phyloP scores from a whole-genome alignment of 2,888 invertebrate species.

The Dorcus parallelipipedus region DNA sequence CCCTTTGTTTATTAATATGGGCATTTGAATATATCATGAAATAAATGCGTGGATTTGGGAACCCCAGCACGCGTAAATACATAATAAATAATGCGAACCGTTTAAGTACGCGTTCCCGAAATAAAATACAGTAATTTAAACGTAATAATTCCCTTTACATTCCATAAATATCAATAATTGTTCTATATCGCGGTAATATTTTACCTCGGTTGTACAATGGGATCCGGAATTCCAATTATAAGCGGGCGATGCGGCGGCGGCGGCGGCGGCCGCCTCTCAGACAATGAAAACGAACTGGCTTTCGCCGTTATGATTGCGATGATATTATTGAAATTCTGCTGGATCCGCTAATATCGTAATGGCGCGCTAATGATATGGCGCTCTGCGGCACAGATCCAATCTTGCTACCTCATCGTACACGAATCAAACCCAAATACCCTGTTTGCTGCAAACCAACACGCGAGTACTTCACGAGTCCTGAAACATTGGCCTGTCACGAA shows the following conservation, averaged over 20 bases:
- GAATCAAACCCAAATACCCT: constrained; percentile 6
- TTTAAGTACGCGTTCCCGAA: no score
- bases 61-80: no score
- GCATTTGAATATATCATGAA: no score
- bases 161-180: constrained; percentile 13
- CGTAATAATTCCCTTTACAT: no score
- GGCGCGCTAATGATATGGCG: neutral
- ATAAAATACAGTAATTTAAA: no score
- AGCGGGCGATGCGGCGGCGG: constrained; percentile 21
- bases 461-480: neutral
- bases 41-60: no score
- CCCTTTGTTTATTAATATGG: no score
- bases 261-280: neutral
- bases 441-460: constrained; percentile 7
- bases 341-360: constrained; percentile 1
- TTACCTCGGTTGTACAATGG: constrained; percentile 30
- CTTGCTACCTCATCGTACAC: constrained; percentile 5
- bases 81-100: no score
- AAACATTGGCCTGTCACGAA: constrained; percentile 20
- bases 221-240: constrained; percentile 32
- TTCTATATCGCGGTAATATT: constrained; percentile 26
- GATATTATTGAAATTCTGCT: neutral
- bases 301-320: neutral
- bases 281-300: constrained; percentile 2
- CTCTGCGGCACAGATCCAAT: neutral